Base-by-base conservation (phyloP, 2,797 vertebrate species). In the Anabas testudineus region DNA sequence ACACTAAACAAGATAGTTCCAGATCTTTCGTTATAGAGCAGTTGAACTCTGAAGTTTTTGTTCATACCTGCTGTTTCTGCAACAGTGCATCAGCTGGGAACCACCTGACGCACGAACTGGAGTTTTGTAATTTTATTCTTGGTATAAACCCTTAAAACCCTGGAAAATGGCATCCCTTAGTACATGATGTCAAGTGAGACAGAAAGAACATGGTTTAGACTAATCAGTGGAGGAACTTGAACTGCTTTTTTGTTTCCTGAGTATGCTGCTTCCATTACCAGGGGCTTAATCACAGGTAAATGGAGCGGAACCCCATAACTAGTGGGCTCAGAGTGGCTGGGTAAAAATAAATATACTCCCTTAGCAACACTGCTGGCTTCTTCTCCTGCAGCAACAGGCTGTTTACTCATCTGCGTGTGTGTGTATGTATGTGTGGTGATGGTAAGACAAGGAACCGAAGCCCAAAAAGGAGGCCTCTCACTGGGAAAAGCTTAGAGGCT, bases 331-430 rank as follows among this genome's bases (percentile, higher is more conserved):
- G 68, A 83, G 72, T 53, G 62, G 79, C 71, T 41, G 67, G 46
- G 74, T 83, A 67, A 85, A 86, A 85, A 88, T 84, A 86, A 80
- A 86, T 64, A 59, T 37, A 64, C 61, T 77, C 49, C 61, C 81
- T 57, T 76, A 82, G 81, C 76, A 80, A 84, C 81, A 47, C 59
- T 42, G 56, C 69, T 69, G 57, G 64, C 66, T 76, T 47, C 66
- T 68, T 70, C 60, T 76, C 21, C 52, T 78, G 70, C 59, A 82
- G 72, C 80, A 88, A 89, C 85, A 81, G 72, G 80, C 76, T 77
- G 77, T 88, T 90, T 85, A 84, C 81, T 79, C 62, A 54, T 80
- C 24, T 64, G 59, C 60, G 58, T 71, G 73, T 61, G 71, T 58
- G 53, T 58, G 32, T 51, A 53, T 45, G 53, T 63, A 70, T 42